Evolutionary conservation across 2,888 invertebrate genomes (phyloP).

Genomic region (Ophion slaviceki): DNA sequence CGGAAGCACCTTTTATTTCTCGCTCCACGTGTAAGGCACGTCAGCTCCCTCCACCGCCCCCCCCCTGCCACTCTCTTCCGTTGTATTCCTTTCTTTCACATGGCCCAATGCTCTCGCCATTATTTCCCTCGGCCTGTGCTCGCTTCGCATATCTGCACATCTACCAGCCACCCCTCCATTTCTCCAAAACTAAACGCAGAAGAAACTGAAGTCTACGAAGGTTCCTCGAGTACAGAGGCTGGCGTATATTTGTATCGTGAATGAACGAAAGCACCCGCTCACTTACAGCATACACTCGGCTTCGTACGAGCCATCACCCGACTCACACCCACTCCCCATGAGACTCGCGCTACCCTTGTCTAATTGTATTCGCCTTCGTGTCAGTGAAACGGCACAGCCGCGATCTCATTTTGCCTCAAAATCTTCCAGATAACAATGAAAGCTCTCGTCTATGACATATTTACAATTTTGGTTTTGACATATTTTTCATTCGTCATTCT

Average conservation of each 20-base stretch:
- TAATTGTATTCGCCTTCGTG: conserved; percentile 44
- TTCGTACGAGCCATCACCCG: conserved; percentile 12
- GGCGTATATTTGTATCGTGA: neutral
- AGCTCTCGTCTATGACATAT: neutral
- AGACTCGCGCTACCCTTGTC: conserved; percentile 24
- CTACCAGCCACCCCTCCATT: neutral
- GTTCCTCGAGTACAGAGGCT: conserved; percentile 23
- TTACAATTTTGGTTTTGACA: neutral
- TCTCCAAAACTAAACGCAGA: conserved; percentile 29
- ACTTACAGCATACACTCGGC: conserved; percentile 22
- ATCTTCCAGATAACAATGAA: neutral
- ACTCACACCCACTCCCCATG: neutral
- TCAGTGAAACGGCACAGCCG: conserved; percentile 9
- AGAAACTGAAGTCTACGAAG: conserved; percentile 37
- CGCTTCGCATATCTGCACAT: conserved; percentile 28
- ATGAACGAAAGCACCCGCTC: conserved; percentile 3
- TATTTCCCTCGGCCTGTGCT: conserved; percentile 30
- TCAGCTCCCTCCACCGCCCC: conserved; percentile 11
- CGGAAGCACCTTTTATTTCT: conserved; percentile 41
- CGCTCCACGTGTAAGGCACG: conserved; percentile 33
- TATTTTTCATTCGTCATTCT: no score
- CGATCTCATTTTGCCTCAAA: conserved; percentile 36
- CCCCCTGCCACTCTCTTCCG: conserved; percentile 11
- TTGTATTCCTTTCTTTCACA: conserved; percentile 49
- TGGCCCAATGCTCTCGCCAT: conserved; percentile 25